Conservation (phyloP, 2,113 vertebrate genomes). For the Lepus timidus region DNA sequence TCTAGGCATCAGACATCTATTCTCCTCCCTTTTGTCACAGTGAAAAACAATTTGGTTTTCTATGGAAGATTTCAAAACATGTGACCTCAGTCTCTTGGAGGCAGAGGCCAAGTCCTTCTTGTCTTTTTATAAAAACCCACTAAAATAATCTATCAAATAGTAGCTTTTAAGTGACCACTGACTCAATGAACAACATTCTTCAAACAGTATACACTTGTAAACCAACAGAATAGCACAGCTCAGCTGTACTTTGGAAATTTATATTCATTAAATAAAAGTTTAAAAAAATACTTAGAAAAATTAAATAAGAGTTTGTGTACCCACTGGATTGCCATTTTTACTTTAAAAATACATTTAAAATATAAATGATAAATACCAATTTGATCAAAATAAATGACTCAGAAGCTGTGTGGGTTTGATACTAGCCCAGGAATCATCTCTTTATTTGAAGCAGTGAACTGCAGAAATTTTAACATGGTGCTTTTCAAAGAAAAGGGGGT, state of each 20-base stretch:
- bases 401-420: background rate
- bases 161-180: constrained; percentile 1
- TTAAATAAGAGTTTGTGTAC: background rate
- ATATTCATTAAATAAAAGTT: too few relatives aligned
- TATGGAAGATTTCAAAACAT: background rate
- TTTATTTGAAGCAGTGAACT: background rate
- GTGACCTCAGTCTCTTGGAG: background rate
- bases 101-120: background rate
- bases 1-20: background rate
- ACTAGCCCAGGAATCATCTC: background rate
- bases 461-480: background rate
- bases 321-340: background rate
- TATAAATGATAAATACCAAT: background rate
- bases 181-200: background rate
- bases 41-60: background rate
- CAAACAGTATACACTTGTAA: background rate
- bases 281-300: background rate
- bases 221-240: background rate
- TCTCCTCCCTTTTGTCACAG: background rate
- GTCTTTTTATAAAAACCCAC: background rate
- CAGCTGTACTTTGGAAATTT: too few relatives aligned
- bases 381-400: background rate
- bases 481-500: background rate
- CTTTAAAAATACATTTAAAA: constrained; percentile 31
- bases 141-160: constrained; percentile 38